These are phyloP conservation scores for Eupelmus urozonus DNA, from an alignment of 2,888 invertebrate genomes.

Conservation along the genomic window DNA sequence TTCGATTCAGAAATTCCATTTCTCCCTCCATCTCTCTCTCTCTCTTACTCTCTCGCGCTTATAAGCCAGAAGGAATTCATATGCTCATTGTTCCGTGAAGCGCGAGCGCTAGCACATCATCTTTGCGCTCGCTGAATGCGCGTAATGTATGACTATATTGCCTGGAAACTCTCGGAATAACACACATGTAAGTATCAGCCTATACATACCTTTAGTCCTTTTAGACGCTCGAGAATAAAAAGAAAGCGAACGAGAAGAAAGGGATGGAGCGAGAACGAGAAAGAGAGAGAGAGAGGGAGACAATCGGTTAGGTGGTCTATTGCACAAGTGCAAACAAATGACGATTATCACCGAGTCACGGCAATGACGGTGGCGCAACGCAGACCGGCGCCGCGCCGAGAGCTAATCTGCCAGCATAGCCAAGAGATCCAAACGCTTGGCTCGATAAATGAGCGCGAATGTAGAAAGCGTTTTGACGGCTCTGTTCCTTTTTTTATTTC, in stretches of 20 bases:
- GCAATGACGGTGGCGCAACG: slow-evolving; percentile 13
- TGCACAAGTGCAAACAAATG: slow-evolving; percentile 41
- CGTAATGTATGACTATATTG: too few species aligned
- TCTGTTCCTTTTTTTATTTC: too few species aligned
- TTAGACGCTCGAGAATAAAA: too few species aligned
- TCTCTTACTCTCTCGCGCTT: not conserved
- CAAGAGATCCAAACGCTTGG: too few species aligned
- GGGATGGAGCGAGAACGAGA: not conserved
- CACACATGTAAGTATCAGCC: too few species aligned
- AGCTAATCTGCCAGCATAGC: too few species aligned
- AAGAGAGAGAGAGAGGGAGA: not conserved
- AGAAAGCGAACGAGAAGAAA: too few species aligned
- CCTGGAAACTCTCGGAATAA: too few species aligned
- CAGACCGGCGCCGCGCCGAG: not conserved
- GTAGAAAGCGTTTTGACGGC: not conserved
- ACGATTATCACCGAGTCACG: slow-evolving; percentile 41
- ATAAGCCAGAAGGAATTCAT: not conserved
- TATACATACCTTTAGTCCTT: not conserved
- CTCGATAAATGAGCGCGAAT: slow-evolving; percentile 13
- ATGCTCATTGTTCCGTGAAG: slow-evolving; percentile 9
- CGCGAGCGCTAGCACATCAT: not conserved
- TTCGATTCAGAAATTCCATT: slow-evolving; percentile 31
- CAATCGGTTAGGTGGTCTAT: not conserved
- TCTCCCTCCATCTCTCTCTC: slow-evolving; percentile 4
- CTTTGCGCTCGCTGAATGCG: too few species aligned